These are phyloP conservation scores for Apolygus lucorum DNA, from an alignment of 1,140 invertebrate species.

Conservation along the genomic window DNA sequence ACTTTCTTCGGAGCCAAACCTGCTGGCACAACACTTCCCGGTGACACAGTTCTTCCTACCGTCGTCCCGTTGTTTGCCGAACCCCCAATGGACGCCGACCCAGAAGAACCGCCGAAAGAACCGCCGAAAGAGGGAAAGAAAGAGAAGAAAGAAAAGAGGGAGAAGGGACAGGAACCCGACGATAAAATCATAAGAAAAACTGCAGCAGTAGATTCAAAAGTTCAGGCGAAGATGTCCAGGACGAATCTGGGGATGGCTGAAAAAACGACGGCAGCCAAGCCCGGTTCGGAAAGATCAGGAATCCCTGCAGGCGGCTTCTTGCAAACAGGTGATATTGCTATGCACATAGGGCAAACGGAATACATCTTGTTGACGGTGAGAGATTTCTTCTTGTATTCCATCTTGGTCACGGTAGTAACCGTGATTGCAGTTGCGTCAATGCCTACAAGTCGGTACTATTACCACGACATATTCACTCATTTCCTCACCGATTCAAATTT, in stretches of 20 bases:
- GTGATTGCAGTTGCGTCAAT: neutral
- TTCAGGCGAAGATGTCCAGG: neutral
- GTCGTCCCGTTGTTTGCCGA: too few relatives aligned
- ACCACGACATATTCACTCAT: neutral
- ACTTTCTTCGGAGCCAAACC: neutral
- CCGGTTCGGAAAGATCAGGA: too few relatives aligned
- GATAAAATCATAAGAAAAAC: neutral
- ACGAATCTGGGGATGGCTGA: neutral
- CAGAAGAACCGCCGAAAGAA: too few relatives aligned
- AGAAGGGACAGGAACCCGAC: neutral
- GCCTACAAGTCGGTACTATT: neutral
- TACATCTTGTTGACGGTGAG: neutral
- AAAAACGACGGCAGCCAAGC: neutral
- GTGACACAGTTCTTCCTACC: too few relatives aligned
- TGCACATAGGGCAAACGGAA: neutral
- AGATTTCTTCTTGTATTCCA: neutral
- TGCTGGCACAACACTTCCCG: neutral
- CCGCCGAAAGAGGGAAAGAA: neutral
- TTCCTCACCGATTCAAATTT: neutral
- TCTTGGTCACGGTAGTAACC: neutral
- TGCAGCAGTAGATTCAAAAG: neutral
- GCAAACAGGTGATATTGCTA: neutral
- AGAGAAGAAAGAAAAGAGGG: neutral
- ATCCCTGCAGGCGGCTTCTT: neutral
- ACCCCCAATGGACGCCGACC: too few relatives aligned